Conservation (phyloP, 2,113 vertebrate species). For the Grammomys surdaster region DNA sequence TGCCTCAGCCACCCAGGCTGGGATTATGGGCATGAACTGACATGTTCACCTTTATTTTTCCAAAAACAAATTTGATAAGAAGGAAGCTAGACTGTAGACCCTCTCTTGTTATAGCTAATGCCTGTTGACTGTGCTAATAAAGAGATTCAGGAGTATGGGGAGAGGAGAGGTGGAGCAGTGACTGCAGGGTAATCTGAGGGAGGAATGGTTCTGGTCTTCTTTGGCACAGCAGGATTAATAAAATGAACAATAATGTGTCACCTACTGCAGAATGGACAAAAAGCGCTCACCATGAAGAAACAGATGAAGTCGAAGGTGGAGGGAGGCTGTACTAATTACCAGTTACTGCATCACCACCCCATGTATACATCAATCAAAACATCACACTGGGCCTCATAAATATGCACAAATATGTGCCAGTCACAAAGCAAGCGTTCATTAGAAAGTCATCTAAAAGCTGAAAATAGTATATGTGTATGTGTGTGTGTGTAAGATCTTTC, state of each 20-base stretch:
- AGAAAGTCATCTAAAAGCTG: not conserved
- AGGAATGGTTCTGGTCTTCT: not conserved
- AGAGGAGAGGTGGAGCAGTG: too few species aligned
- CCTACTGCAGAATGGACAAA: not conserved
- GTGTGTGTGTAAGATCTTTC: not conserved
- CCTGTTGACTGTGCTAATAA: not conserved
- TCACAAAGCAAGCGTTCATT: not conserved
- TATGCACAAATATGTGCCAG: not conserved
- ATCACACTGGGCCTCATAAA: not conserved
- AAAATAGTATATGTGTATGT: not conserved
- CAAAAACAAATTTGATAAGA: conserved; percentile 23
- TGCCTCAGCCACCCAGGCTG: not conserved
- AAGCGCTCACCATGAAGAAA: not conserved
- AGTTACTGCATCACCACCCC: not conserved
- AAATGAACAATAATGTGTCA: not conserved
- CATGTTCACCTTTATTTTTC: not conserved
- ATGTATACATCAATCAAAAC: not conserved
- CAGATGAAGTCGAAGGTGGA: not conserved
- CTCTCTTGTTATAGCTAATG: not conserved
- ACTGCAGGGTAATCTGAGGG: not conserved
- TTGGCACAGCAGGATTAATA: not conserved
- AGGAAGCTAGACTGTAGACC: not conserved
- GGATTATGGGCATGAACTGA: not conserved
- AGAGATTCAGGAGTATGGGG: not conserved
- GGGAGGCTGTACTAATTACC: too few species aligned